Evolutionary conservation across 2,113 vertebrate species (phyloP), one percentile per base, ranked within the genome.

Genomic region (Zapus hudsonius): DNA sequence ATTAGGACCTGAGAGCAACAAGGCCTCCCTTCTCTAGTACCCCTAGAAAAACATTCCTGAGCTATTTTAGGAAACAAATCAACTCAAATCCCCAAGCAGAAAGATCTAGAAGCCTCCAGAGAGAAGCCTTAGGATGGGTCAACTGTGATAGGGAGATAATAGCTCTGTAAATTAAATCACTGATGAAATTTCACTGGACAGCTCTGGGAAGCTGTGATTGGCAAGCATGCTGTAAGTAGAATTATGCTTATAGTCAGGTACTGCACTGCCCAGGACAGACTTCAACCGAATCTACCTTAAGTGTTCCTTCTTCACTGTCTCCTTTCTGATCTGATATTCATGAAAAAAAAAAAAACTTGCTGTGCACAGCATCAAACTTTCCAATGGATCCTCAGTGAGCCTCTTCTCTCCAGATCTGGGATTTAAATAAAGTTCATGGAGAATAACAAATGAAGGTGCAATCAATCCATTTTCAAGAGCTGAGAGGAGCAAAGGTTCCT

Each of bases 21-120:
- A 69, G n/a, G 5, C 1, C 59, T 81, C 23, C 31, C 31, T 5
- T 4, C 4, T 47, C 81, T 80, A 72, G 13, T 2, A 15, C 40
- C n/a, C 19, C 38, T 80, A 81, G 92, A 61, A 92, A n/a, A 89
- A 79, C 47, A 59, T 67, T 80, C 47, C 63, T 61, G 29, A 57
- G 61, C 23, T 81, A 73, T 83, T 80, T 92, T 84, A 76, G 67
- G 64, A 78, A 75, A 63, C 80, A 74, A 63, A 84, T 87, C 40
- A 25, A 42, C 38, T 92, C 38, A 66, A 80, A 84, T 67, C 47
- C 47, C 66, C 12, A 85, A 84, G 72, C 57, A 84, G 44, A 81
- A 52, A 59, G 33, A 84, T 52, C 27, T 47, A 59, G 66, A 81
- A 33, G 44, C 40, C 59, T 94, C n/a, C 2, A 33, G 42, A 27